These are phyloP conservation scores for Sebastes cheni DNA, from an alignment of 2,797 vertebrate genomes.

Conservation along the genomic window DNA sequence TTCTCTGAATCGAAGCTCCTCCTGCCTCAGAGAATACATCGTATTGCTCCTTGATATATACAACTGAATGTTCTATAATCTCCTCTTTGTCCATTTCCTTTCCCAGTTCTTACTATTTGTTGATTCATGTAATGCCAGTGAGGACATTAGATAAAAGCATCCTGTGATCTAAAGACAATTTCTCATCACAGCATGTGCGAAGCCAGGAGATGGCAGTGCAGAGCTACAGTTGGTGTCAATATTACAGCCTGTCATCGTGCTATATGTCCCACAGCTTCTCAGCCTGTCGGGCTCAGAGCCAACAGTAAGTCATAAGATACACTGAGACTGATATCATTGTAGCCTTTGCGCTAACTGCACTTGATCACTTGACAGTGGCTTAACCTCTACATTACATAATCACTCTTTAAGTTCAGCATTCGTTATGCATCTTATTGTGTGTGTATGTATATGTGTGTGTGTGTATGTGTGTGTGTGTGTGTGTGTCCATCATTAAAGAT, in stretches of 20 bases:
- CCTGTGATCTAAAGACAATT: neutral
- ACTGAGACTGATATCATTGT: neutral
- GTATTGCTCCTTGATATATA: no score
- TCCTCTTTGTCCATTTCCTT: no score
- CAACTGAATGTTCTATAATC: no score
- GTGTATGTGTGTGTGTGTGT: neutral
- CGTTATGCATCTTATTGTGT: neutral
- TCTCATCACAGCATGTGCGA: constrained; percentile 1
- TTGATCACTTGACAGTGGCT: neutral
- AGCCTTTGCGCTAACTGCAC: neutral
- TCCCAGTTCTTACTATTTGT: no score
- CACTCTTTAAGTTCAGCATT: neutral
- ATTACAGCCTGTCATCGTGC: neutral
- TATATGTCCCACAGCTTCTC: neutral
- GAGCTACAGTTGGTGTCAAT: constrained; percentile 48
- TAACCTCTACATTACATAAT: neutral
- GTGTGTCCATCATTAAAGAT: constrained; percentile 27
- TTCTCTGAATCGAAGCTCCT: neutral
- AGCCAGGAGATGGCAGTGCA: constrained; percentile 74
- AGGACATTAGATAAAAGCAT: neutral
- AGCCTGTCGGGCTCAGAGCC: neutral
- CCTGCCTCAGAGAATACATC: neutral
- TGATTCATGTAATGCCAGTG: neutral
- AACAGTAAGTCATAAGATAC: neutral
- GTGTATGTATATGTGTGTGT: neutral